phyloP scores from a whole-genome alignment of 2,888 invertebrate species.

The Troides helena region DNA sequence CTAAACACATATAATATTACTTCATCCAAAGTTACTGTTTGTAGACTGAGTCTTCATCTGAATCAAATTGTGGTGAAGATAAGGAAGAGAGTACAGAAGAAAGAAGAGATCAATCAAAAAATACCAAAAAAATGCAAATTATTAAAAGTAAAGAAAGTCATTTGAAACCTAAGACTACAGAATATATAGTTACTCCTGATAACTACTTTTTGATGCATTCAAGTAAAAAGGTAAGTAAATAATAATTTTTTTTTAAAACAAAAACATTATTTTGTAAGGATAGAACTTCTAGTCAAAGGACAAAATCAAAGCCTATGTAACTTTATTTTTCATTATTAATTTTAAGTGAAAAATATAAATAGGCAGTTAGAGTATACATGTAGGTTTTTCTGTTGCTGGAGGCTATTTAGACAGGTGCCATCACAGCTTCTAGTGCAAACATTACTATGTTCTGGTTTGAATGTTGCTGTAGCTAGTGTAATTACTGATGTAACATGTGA shows the following conservation, averaged over 20 bases:
- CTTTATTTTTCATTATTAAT: no score
- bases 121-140: constrained; percentile 50
- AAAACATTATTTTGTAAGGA: background rate
- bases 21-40: constrained; percentile 14
- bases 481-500: no score
- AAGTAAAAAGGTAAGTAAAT: constrained; percentile 71
- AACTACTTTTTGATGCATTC: constrained; percentile 84
- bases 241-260: background rate
- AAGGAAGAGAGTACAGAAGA: constrained; percentile 35
- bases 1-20: no score
- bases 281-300: background rate
- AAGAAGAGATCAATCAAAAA: constrained; percentile 45
- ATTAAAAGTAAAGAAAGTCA: constrained; percentile 44
- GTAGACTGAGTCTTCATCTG: constrained; percentile 41
- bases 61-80: constrained; percentile 32
- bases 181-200: constrained; percentile 84
- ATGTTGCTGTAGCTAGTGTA: no score
- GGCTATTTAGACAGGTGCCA: no score
- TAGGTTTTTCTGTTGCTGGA: no score
- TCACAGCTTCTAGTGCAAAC: no score
- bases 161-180: constrained; percentile 60
- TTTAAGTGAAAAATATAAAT: no score
- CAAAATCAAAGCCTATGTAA: no score
- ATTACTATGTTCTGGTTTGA: no score
- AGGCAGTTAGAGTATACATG: no score